Percentiles rank a stretch among this genome's conserved stretches.
Conservation (phyloP, 2,888 invertebrate genomes). For the Xanthorhoe spadicearia region DNA sequence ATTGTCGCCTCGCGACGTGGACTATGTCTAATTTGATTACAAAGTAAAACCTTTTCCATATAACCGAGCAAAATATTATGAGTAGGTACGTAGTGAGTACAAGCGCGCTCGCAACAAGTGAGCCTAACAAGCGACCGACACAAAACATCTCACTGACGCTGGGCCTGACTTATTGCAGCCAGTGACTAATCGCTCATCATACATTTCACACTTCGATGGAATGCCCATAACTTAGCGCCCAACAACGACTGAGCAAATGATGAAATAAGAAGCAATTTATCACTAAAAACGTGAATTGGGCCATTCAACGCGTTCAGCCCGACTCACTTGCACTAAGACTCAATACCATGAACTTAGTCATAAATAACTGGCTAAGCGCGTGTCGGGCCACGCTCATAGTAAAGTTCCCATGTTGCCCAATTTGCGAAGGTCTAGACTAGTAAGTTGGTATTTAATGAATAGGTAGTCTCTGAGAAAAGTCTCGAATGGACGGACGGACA, state of each 20-base stretch:
- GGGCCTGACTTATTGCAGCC: conserved; percentile 52
- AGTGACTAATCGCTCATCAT: conserved; percentile 71
- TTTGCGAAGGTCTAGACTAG: too few species aligned
- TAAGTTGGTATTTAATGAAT: too few species aligned
- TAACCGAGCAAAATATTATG: conserved; percentile 53
- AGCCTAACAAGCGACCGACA: conserved; percentile 77
- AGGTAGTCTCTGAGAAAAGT: too few species aligned
- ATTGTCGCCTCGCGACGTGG: too few species aligned
- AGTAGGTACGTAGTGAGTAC: conserved; percentile 48
- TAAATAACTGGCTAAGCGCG: too few species aligned
- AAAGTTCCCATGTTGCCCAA: too few species aligned
- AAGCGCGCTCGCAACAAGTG: conserved; percentile 80
- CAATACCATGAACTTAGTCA: background rate
- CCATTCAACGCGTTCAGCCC: background rate
- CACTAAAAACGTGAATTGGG: conserved; percentile 23
- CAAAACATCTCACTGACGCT: conserved; percentile 69
- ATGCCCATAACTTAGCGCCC: conserved; percentile 43
- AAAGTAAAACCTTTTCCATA: conserved; percentile 52
- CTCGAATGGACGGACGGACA: too few species aligned
- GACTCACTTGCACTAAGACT: background rate
- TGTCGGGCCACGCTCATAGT: too few species aligned
- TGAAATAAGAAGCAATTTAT: conserved; percentile 30
- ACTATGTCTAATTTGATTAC: background rate
- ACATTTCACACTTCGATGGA: conserved; percentile 52
- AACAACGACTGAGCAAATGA: conserved; percentile 28